A percentile compares a stretch with the other conserved stretches of the same genome.
phyloP scores from a whole-genome alignment of 2,888 invertebrate species.

The Eupeodes luniger region DNA sequence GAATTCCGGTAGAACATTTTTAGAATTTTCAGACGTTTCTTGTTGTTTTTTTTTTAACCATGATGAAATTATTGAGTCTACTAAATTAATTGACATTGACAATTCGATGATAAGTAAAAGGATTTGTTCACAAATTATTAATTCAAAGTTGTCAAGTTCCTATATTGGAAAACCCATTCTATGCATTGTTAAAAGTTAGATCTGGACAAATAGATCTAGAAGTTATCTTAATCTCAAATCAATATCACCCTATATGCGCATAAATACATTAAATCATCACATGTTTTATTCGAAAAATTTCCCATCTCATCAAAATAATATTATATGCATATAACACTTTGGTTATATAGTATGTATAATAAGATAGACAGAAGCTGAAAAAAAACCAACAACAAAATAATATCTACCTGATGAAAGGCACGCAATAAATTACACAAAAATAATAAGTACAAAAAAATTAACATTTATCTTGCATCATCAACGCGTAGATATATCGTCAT shows the following conservation, averaged over 20 bases:
- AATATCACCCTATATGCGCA: not conserved
- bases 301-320: slow-evolving; percentile 33
- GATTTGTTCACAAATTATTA: no score
- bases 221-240: no score
- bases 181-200: no score
- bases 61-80: no score
- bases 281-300: slow-evolving; percentile 22
- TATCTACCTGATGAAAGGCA: slow-evolving; percentile 52
- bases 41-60: no score
- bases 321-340: not conserved
- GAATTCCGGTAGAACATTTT: no score
- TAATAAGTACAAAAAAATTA: slow-evolving; percentile 51
- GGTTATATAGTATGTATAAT: not conserved
- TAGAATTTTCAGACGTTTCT: no score
- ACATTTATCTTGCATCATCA: slow-evolving; percentile 31
- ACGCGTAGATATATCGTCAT: not conserved
- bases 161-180: no score
- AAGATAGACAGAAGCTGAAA: not conserved
- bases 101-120: no score
- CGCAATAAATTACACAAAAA: slow-evolving; percentile 50
- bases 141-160: no score
- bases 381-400: not conserved
- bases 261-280: slow-evolving; percentile 18
- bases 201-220: no score
- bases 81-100: no score